Evolutionary conservation across 2,888 invertebrate species (phyloP).

Genomic region (Abrostola triplasia): DNA sequence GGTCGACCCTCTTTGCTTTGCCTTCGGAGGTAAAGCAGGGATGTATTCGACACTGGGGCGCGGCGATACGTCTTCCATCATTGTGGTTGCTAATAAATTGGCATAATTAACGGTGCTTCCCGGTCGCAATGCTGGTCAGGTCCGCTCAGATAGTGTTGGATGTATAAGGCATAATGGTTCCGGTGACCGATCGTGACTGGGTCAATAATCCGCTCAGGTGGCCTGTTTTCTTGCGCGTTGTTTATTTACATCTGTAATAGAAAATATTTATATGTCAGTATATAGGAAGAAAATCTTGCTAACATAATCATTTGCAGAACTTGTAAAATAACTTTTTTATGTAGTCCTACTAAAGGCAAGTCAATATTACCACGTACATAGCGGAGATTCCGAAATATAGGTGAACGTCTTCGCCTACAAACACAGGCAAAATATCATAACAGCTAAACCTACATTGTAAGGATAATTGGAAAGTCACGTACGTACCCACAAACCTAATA

Average conservation of each 20-base stretch:
- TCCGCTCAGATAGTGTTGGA: constrained; percentile 77
- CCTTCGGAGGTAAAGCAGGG: constrained; percentile 89
- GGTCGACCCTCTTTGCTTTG: constrained; percentile 81
- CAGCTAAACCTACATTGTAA: constrained; percentile 15
- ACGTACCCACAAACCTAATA: constrained; percentile 5
- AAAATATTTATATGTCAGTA: constrained; percentile 57
- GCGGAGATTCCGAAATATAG: neutral
- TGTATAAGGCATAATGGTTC: constrained; percentile 87
- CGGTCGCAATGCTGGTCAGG: constrained; percentile 80
- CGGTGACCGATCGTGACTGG: constrained; percentile 80
- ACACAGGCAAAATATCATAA: neutral
- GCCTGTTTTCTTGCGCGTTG: constrained; percentile 68
- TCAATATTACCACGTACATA: too few species aligned
- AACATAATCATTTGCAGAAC: too few species aligned
- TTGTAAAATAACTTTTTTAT: too few species aligned
- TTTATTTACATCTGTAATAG: constrained; percentile 80
- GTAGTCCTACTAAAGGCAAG: too few species aligned
- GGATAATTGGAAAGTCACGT: constrained; percentile 35
- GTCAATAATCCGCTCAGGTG: constrained; percentile 76
- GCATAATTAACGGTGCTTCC: constrained; percentile 84
- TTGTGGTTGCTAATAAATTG: constrained; percentile 74
- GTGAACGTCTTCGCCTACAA: neutral
- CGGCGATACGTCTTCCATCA: constrained; percentile 87
- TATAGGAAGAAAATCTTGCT: neutral
- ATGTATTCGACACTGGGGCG: constrained; percentile 83